Conservation (phyloP, 2,888 invertebrate species). For the Drosophila algonquin region DNA sequence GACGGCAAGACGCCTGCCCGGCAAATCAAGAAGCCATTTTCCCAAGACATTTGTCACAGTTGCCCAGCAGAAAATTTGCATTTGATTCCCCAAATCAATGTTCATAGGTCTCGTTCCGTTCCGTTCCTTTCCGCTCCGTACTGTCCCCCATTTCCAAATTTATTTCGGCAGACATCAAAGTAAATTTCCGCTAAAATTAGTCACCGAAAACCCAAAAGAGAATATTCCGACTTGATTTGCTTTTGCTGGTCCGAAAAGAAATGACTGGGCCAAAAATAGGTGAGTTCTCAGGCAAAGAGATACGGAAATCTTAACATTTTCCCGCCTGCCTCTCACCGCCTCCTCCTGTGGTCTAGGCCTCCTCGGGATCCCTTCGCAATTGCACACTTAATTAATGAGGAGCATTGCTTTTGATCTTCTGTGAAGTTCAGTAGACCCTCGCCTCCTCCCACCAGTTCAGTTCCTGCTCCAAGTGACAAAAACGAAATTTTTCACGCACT, state of each 20-base stretch:
- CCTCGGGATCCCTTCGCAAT: constrained; percentile 56
- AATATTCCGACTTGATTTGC: constrained; percentile 39
- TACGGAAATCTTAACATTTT: constrained; percentile 33
- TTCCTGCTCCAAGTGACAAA: constrained; percentile 67
- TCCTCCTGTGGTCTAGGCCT: not conserved
- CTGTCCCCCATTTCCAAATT: constrained; percentile 19
- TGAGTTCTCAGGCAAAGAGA: constrained; percentile 16
- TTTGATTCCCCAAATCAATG: constrained; percentile 30
- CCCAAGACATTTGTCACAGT: constrained; percentile 40
- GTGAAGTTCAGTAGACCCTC: constrained; percentile 62
- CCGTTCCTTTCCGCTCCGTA: too few species aligned
- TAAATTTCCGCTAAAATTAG: constrained; percentile 68
- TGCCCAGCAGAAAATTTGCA: constrained; percentile 8
- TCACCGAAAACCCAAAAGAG: constrained; percentile 46
- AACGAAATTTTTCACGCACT: constrained; percentile 73
- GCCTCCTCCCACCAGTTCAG: not conserved
- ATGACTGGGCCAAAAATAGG: constrained; percentile 59
- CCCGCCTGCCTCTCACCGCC: constrained; percentile 1
- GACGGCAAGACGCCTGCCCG: constrained; percentile 12
- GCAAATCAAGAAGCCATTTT: constrained; percentile 33
- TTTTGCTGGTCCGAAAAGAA: constrained; percentile 36
- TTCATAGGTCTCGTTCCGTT: not conserved
- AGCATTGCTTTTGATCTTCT: constrained; percentile 79
- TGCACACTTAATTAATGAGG: constrained; percentile 83
- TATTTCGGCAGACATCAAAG: constrained; percentile 64